Evolutionary conservation across 2,888 invertebrate genomes (phyloP).

Genomic region (Oxycera nigricornis): DNA sequence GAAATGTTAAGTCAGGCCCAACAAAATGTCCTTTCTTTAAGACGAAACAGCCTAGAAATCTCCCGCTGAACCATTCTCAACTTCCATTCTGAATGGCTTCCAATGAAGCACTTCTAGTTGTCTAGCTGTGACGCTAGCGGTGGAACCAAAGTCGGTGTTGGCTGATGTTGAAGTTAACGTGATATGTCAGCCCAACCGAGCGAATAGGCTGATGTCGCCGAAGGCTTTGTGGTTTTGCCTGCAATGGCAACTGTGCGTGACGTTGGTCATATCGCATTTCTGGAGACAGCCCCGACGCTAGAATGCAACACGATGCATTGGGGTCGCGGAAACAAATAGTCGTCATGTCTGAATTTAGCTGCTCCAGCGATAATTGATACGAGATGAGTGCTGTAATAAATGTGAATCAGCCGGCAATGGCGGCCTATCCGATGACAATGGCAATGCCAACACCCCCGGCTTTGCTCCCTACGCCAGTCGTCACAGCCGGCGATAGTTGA

Average conservation of each 20-base stretch:
- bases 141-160: too few relatives aligned
- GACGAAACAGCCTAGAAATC: too few relatives aligned
- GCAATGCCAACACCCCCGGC: too few relatives aligned
- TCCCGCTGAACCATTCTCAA: too few relatives aligned
- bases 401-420: neutral
- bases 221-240: slow-evolving; percentile 10
- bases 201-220: neutral
- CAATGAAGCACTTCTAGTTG: too few relatives aligned
- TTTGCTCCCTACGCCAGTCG: neutral
- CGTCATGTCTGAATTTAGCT: neutral
- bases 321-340: neutral
- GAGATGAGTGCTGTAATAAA: neutral
- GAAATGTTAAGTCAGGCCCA: too few relatives aligned
- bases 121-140: too few relatives aligned
- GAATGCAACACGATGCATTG: neutral
- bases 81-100: too few relatives aligned
- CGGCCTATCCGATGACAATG: neutral
- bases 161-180: too few relatives aligned
- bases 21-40: too few relatives aligned
- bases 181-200: too few relatives aligned
- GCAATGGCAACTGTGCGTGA: neutral
- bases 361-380: neutral
- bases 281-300: neutral
- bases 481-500: neutral
- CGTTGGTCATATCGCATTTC: neutral